Conservation (phyloP, 92 coral and sea anemone genomes). For the Epizoanthus fatuus region DNA sequence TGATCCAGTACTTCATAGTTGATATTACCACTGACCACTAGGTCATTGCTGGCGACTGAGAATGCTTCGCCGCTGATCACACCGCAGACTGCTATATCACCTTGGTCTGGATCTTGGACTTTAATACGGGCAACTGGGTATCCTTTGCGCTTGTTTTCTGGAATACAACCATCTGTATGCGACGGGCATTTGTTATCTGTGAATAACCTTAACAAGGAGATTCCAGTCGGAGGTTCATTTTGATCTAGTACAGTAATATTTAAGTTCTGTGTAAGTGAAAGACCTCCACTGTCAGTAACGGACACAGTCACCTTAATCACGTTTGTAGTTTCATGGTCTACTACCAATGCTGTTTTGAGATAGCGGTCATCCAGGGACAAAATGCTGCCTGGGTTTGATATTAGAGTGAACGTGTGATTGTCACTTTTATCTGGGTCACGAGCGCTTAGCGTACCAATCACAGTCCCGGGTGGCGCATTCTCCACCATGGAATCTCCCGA, state of each 20-base stretch:
- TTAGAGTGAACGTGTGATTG: conserved; percentile 70
- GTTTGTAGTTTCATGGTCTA: conserved; percentile 65
- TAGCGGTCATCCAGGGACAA: conserved; percentile 49
- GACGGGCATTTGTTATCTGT: conserved; percentile 27
- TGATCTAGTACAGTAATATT: conserved; percentile 66
- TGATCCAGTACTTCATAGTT: conserved; percentile 70
- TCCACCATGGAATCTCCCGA: conserved; percentile 72
- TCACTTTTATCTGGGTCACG: conserved; percentile 75
- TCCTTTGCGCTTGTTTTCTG: conserved; percentile 66
- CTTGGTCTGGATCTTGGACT: conserved; percentile 68
- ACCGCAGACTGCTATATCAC: conserved; percentile 60
- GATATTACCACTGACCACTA: conserved; percentile 67
- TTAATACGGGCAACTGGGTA: conserved; percentile 65
- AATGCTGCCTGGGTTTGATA: conserved; percentile 50
- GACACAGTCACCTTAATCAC: conserved; percentile 40
- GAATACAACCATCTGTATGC: conserved; percentile 52
- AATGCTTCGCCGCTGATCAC: conserved; percentile 66
- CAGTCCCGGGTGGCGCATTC: conserved; percentile 71
- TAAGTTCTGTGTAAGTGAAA: conserved; percentile 50
- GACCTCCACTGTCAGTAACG: conserved; percentile 68
- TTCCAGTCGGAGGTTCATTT: conserved; percentile 69
- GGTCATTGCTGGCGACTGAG: conserved; percentile 40
- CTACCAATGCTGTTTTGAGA: conserved; percentile 51
- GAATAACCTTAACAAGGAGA: conserved; percentile 18
- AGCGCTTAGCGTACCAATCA: conserved; percentile 71